Conservation (phyloP, 2,113 vertebrate species). For the Alexandromys fortis region DNA sequence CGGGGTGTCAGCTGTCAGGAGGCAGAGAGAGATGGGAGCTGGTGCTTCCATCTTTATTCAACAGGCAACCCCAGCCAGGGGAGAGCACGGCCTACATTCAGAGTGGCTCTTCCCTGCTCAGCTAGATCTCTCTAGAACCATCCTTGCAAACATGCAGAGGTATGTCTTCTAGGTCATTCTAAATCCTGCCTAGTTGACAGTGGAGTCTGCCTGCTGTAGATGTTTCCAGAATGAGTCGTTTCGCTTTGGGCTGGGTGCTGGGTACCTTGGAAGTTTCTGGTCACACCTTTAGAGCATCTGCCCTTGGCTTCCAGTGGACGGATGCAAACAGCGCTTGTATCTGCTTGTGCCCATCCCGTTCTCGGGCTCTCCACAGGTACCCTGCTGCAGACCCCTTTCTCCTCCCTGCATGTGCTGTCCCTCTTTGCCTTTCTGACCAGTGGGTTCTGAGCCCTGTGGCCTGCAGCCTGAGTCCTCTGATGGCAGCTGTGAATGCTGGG, state of each 20-base stretch:
- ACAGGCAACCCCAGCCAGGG: no score
- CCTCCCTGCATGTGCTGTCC: accelerated
- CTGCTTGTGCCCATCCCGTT: not conserved
- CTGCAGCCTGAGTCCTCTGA: not conserved
- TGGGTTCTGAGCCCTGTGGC: not conserved
- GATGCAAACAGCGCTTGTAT: no score
- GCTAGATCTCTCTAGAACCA: not conserved
- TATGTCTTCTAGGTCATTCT: not conserved
- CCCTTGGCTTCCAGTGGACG: accelerated
- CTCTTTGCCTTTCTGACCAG: not conserved
- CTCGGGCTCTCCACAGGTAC: no score
- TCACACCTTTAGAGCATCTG: not conserved
- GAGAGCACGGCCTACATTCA: no score
- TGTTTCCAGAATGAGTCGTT: not conserved
- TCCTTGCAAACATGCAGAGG: not conserved
- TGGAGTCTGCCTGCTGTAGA: not conserved
- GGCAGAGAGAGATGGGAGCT: not conserved
- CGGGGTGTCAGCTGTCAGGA: not conserved
- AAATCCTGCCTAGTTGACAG: no score
- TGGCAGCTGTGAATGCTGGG: not conserved
- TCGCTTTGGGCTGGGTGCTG: not conserved
- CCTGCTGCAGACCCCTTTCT: not conserved
- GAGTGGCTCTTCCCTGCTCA: not conserved
- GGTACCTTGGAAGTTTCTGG: no score
- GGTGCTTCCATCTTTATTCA: not conserved